Conservation (phyloP, 1,140 invertebrate species). For the Microplitis demolitor region DNA sequence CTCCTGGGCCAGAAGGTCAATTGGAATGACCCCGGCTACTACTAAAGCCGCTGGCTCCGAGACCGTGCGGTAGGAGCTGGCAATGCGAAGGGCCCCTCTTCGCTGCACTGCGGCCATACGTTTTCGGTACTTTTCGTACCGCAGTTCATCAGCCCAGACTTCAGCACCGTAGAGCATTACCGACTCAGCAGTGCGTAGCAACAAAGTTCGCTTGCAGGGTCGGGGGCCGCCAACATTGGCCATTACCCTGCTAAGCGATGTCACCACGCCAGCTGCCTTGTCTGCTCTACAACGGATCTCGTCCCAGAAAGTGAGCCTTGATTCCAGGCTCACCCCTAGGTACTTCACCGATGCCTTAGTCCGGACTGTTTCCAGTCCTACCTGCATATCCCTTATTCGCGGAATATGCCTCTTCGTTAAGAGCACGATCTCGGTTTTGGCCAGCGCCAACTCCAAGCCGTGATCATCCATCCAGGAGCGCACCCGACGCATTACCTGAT, state of each 20-base stretch:
- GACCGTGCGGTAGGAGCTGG: no score
- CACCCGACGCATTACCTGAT: constrained; percentile 26
- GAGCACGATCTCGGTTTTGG: neutral
- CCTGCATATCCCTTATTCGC: neutral
- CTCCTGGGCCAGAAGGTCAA: no score
- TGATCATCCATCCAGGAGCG: constrained; percentile 26
- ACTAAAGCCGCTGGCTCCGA: no score
- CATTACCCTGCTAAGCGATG: constrained; percentile 26
- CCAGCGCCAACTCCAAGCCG: constrained; percentile 1
- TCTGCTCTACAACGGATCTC: constrained; percentile 25
- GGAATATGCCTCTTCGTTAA: neutral
- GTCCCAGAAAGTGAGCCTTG: constrained; percentile 22
- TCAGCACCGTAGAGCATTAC: no score
- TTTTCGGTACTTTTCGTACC: no score
- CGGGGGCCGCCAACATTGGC: constrained; percentile 36
- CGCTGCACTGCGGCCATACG: no score
- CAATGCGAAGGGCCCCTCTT: no score
- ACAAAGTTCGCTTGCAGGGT: constrained; percentile 25
- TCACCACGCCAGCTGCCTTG: neutral
- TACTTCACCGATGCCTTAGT: constrained; percentile 29
- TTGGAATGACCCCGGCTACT: no score
- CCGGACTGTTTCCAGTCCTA: neutral
- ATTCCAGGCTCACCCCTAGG: constrained; percentile 31
- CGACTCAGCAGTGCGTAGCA: neutral
- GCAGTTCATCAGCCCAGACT: no score